These are phyloP conservation scores for Drosophila anomalata DNA, from an alignment of 2,888 invertebrate species.

Conservation along the genomic window DNA sequence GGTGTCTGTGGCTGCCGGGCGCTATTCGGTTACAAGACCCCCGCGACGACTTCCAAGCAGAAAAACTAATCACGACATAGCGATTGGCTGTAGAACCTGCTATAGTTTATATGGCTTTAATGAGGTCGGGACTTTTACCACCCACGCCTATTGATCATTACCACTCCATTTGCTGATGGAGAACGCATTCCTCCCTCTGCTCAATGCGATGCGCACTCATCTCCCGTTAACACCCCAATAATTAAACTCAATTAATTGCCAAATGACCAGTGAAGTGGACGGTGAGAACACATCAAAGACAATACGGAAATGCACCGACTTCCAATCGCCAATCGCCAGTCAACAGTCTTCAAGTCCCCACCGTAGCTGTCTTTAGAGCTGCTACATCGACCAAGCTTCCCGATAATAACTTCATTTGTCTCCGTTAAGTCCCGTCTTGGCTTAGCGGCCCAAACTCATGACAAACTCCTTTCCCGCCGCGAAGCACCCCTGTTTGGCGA, in stretches of 20 bases:
- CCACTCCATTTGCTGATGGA: neutral
- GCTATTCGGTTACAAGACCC: neutral
- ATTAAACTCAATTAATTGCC: slow-evolving; percentile 73
- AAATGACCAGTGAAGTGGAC: slow-evolving; percentile 61
- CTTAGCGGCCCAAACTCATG: slow-evolving; percentile 43
- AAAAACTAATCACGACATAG: slow-evolving; percentile 30
- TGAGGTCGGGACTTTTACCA: slow-evolving; percentile 14
- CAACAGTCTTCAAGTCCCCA: neutral
- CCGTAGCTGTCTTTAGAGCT: neutral
- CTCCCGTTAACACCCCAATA: slow-evolving; percentile 60
- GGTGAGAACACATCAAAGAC: slow-evolving; percentile 55
- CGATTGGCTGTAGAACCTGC: slow-evolving; percentile 25
- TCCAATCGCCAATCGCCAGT: slow-evolving; percentile 2
- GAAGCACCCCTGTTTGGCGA: slow-evolving; percentile 15
- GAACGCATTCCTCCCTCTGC: slow-evolving; percentile 14
- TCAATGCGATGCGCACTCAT: slow-evolving; percentile 8
- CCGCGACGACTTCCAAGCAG: neutral
- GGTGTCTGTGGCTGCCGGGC: slow-evolving; percentile 2
- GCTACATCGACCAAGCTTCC: slow-evolving; percentile 12
- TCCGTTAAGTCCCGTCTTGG: slow-evolving; percentile 61
- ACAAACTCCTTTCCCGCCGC: slow-evolving; percentile 46
- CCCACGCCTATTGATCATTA: slow-evolving; percentile 18
- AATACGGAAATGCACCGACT: slow-evolving; percentile 26
- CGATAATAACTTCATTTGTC: slow-evolving; percentile 75
- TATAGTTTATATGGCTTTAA: slow-evolving; percentile 28